Evolutionary conservation across 2,888 invertebrate species (phyloP).

Genomic region (Microctonus hyperodae): DNA sequence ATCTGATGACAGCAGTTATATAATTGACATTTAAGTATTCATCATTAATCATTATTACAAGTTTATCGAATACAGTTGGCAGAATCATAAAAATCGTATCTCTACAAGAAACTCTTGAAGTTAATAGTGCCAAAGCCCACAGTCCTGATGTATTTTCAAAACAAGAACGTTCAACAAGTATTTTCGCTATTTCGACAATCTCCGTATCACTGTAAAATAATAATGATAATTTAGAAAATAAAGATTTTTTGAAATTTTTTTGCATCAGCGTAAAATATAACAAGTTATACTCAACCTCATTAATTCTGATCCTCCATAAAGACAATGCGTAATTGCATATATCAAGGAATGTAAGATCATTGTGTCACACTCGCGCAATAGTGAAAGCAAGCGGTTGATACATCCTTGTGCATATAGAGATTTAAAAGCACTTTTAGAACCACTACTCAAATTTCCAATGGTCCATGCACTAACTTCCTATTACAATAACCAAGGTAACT

Average conservation of each 20-base stretch:
- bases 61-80: slow-evolving; percentile 38
- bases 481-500: slow-evolving; percentile 25
- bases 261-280: too few relatives aligned
- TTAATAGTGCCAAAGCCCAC: slow-evolving; percentile 55
- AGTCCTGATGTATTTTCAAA: slow-evolving; percentile 43
- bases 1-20: slow-evolving; percentile 51
- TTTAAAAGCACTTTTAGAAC: slow-evolving; percentile 49
- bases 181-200: slow-evolving; percentile 43
- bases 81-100: slow-evolving; percentile 36
- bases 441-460: slow-evolving; percentile 56
- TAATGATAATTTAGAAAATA: slow-evolving; percentile 12
- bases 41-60: slow-evolving; percentile 37
- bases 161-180: slow-evolving; percentile 34
- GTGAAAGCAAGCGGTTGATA: slow-evolving; percentile 45
- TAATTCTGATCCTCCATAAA: slow-evolving; percentile 43
- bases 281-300: slow-evolving; percentile 53
- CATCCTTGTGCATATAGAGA: slow-evolving; percentile 57
- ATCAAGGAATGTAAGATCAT: slow-evolving; percentile 48
- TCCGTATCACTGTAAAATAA: slow-evolving; percentile 47
- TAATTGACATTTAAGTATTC: slow-evolving; percentile 25
- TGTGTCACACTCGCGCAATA: slow-evolving; percentile 46
- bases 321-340: slow-evolving; percentile 53
- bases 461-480: slow-evolving; percentile 59
- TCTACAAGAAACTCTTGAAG: slow-evolving; percentile 46
- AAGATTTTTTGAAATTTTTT: slow-evolving; percentile 6